Evolutionary conservation across 2,797 vertebrate species (phyloP), one percentile per base, ranked within the genome.

Genomic region (Pogonophryne albipinna): DNA sequence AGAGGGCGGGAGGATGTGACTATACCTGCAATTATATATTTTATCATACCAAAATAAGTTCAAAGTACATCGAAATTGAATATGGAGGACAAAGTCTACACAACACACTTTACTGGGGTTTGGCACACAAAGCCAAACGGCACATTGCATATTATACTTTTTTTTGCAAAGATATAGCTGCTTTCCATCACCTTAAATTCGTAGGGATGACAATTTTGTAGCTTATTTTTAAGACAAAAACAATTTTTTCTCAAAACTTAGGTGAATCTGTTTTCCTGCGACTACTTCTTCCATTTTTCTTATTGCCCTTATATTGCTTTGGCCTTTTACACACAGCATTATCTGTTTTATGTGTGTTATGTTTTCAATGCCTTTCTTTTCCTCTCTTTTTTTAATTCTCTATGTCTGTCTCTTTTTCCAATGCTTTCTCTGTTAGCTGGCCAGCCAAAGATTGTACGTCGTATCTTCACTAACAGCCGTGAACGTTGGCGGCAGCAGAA

Each of bases 381-480:
- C 7, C 34, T 38, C 34, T 56, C 46, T 34, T 61, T 12, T 55
- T 31, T 71, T 82, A 19, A 79, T 17, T 38, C 41, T 71, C 20
- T 1, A 3, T 76, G 45, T 68, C 38, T 66, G 6, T 74, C 42
- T 74, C 38, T 52, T 77, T 17, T 51, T 17, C 46, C 66, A 51
- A 57, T 56, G 57, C 17, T 65, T 45, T 17, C 53, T 74, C 58
- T 56, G 20, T 61, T 59, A 94, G 94, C 94, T 58, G 94, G 94
- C 72, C 93, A 94, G 74, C 97, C 97, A 0, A 98, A 98, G 86
- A 97, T 98, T 6, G 97, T 98, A 4, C 95, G 97, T 0, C 96
- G 97, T 51, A 98, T 98, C 89, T 98, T 98, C 89, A 98, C 97
- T 61, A 98, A 98, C 78, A 98, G 93, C 64, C 93, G 93, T 5